Base-by-base conservation (phyloP, 2,888 invertebrate genomes). In the Ectobius pallidus region DNA sequence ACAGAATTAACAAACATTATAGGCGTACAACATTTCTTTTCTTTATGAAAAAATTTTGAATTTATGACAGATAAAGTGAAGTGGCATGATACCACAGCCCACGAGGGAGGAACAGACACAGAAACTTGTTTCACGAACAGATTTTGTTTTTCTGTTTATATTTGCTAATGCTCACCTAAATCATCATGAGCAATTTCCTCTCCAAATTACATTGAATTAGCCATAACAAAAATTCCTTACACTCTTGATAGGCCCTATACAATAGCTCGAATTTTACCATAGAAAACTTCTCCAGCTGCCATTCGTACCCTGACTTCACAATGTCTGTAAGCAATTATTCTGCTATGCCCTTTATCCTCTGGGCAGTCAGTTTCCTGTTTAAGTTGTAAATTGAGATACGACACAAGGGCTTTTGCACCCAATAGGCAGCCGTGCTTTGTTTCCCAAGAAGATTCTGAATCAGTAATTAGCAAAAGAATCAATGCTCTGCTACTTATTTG, bases 251-350 rank as follows among this genome's bases (percentile, higher is more conserved):
- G 3, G 44, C 3, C 7, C 6, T 9, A 22, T 52, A 9, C 18
- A n/a, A n/a, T n/a, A n/a, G n/a, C n/a, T n/a, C n/a, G 39, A 39
- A 39, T 9, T 39, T 6, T 39, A 22, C 1, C 1, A 22, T 14
- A 20, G 2, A 25, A 52, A 18, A 63, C 62, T 73, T 76, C 77
- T 83, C 84, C 85, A 74, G 85, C 82, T 22, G 83, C 82, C 58
- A 84, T 78, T 75, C 85, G 77, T 7, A 85, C 83, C 77, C 85
- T 78, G 39, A 82, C 83, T 79, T 85, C 85, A 22, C 76, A 74
- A 11, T 34, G 77, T 85, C 83, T 42, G 82, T 82, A 42, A 85
- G 77, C 16, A 82, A 77, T 32, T 77, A 76, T 39, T 82, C 70
- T 11, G 81, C 79, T 34, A 79, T 75, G 9, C 76, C 77, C 65